Conservation (phyloP, 2,113 vertebrate species). For the Bungarus multicinctus region DNA sequence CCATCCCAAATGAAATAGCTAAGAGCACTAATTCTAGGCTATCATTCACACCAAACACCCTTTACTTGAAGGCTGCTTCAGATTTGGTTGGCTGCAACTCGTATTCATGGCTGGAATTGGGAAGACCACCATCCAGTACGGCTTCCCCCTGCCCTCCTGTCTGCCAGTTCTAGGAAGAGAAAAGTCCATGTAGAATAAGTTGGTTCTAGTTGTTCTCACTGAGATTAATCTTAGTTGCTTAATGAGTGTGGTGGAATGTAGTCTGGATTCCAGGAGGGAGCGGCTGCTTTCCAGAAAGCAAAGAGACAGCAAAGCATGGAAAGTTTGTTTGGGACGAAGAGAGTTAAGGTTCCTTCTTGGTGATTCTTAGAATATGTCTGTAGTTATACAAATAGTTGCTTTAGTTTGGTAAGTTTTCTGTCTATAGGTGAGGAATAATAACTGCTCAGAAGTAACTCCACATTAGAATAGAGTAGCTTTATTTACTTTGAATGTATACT, state of each 20-base stretch:
- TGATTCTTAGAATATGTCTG: too few species aligned
- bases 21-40: neutral
- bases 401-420: too few species aligned
- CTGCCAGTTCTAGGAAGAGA: too few species aligned
- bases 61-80: neutral
- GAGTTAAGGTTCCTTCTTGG: neutral
- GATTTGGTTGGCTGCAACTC: neutral
- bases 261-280: neutral
- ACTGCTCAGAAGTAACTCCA: neutral
- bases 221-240: neutral
- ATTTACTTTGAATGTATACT: too few species aligned
- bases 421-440: neutral
- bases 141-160: too few species aligned
- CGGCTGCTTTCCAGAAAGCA: neutral
- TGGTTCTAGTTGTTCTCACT: neutral
- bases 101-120: neutral
- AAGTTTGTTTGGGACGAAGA: neutral
- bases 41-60: neutral
- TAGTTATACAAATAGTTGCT: too few species aligned
- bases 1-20: neutral
- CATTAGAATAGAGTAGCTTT: too few species aligned
- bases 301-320: neutral
- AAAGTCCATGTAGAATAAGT: accelerated
- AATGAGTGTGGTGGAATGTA: neutral
- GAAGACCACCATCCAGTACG: neutral